Evolutionary conservation across 2,888 invertebrate genomes (phyloP), one percentile per base, ranked within the genome.

Genomic region (Clepsis dumicolana): DNA sequence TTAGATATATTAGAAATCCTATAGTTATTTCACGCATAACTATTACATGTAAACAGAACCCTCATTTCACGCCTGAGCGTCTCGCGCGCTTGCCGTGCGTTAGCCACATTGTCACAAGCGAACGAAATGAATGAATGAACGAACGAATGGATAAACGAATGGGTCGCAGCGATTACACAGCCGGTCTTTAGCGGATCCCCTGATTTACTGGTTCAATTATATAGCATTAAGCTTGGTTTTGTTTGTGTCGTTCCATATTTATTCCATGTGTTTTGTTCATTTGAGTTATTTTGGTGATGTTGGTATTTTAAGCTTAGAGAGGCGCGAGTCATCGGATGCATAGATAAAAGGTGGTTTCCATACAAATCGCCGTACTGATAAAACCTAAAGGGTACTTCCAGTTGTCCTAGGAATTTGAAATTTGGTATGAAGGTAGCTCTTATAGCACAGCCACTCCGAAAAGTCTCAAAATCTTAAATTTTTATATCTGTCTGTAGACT

Each of bases 81-180:
- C 10, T 61, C 54, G 14, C n/a, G 12, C 41, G 35, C 53, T 56
- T 44, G 18, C 21, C 18, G 29, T 35, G 44, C 14, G 54, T 60
- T 38, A 53, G 53, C 25, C 61, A 38, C 53, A 66, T 53, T 44
- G 65, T 54, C 65, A 56, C 54, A 48, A 66, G 48, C 44, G 53
- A 66, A 61, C 54, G 61, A 32, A 53, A 53, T 59, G 60, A 62
- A 54, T 44, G 59, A 59, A 44, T 41, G 57, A 12, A 35, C 57
- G 57, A 57, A 57, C 57, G 57, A 57, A 57, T 59, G 65, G 21
- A 14, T 54, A 57, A 35, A 50, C 56, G 70, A 70, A 62, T 65
- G 70, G 64, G 4, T 29, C 27, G 25, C 54, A n/a, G 41, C 48
- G 62, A 64, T 59, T 56, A 65, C 65, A 50, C 52, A 69, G 38